Evolutionary conservation across 2,888 invertebrate genomes (phyloP).

Genomic region (Drosophila trichaetosa): DNA sequence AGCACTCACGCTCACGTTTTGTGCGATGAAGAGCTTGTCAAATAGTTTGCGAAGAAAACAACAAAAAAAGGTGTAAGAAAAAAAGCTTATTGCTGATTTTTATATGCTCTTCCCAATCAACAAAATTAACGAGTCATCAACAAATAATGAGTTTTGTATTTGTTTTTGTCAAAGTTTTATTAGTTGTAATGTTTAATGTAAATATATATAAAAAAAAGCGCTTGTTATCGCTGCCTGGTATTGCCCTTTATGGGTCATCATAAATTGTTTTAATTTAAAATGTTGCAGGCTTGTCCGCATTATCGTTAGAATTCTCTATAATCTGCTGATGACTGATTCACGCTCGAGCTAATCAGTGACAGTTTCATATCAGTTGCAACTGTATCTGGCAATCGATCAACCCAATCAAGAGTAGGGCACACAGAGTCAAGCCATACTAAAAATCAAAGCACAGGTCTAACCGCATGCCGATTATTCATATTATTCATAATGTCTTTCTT

Average conservation of each 20-base stretch:
- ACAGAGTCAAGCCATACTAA: slow-evolving; percentile 42
- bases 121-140: not conserved
- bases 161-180: not conserved
- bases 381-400: slow-evolving; percentile 5
- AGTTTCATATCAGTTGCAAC: slow-evolving; percentile 7
- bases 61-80: slow-evolving; percentile 23
- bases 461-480: slow-evolving; percentile 70
- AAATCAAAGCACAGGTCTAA: slow-evolving; percentile 64
- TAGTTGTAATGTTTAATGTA: not conserved
- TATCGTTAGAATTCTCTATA: slow-evolving; percentile 9
- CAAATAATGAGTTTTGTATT: not conserved
- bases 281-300: slow-evolving; percentile 9
- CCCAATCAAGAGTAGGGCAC: slow-evolving; percentile 29
- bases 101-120: slow-evolving; percentile 16
- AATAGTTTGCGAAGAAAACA: slow-evolving; percentile 9
- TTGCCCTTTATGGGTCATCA: slow-evolving; percentile 28
- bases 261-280: slow-evolving; percentile 32
- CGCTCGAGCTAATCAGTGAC: slow-evolving; percentile 15
- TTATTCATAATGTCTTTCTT: slow-evolving; percentile 64
- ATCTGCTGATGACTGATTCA: slow-evolving; percentile 28
- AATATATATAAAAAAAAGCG: not conserved
- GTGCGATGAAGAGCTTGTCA: not conserved
- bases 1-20: slow-evolving; percentile 54
- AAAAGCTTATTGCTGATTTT: slow-evolving; percentile 17
- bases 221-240: slow-evolving; percentile 8